These are phyloP conservation scores for Hecatera dysodea DNA, from an alignment of 2,888 invertebrate species.

Conservation along the genomic window DNA sequence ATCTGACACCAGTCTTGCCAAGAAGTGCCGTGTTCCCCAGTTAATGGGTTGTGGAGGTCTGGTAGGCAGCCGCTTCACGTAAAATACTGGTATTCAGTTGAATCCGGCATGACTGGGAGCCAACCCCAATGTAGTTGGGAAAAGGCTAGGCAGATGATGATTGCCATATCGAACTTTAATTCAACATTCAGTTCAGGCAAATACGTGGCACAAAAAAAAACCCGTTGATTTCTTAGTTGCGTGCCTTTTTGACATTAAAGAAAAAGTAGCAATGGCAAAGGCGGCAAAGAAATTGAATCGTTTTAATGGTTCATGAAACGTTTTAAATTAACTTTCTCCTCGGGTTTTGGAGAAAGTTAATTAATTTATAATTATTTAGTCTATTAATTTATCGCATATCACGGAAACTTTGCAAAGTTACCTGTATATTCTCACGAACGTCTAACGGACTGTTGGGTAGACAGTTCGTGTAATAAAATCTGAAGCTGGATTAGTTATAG, in stretches of 20 bases:
- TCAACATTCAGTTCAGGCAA: not conserved
- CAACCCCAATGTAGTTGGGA: no score
- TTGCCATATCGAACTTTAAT: not conserved
- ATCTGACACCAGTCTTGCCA: no score
- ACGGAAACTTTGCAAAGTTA: conserved; percentile 26
- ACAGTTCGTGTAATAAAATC: conserved; percentile 2
- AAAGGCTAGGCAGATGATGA: no score
- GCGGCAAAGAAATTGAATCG: conserved; percentile 13
- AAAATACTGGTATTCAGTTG: no score
- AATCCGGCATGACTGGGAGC: no score
- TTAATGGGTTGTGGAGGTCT: no score
- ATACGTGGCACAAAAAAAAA: not conserved
- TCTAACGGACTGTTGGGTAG: not conserved
- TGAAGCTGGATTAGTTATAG: conserved; percentile 21
- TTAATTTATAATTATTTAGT: conserved; percentile 47
- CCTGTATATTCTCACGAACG: conserved; percentile 27
- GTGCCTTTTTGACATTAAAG: conserved; percentile 47
- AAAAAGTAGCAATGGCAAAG: conserved; percentile 23
- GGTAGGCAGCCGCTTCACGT: no score
- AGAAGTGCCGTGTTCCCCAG: no score
- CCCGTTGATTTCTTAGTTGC: conserved; percentile 28
- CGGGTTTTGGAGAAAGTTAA: conserved; percentile 52
- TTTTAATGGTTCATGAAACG: conserved; percentile 39
- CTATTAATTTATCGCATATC: conserved; percentile 36
- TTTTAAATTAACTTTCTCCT: conserved; percentile 46